These are phyloP conservation scores for Bombyx mori DNA, from an alignment of 1,140 invertebrate species.

Conservation along the genomic window ASM3026992v2 NC_085107.1:3335001-3335500, in stretches of 20 bases:
- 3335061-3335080: constrained; percentile 34
- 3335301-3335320: constrained; percentile 67
- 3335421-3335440: constrained; percentile 2
- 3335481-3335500: too few species aligned
- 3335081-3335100: constrained; percentile 23
- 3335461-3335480: background rate
- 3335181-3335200: constrained; percentile 4
- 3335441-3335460: background rate
- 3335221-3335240: constrained; percentile 31
- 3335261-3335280: constrained; percentile 60
- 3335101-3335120: constrained; percentile 9
- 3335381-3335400: background rate
- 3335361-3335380: constrained; percentile 3
- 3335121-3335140: constrained; percentile 27
- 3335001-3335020: too few species aligned
- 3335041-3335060: constrained; percentile 21
- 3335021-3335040: too few species aligned
- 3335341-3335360: constrained; percentile 69
- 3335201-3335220: constrained; percentile 41
- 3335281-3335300: constrained; percentile 63
- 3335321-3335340: constrained; percentile 69
- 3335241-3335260: constrained; percentile 53
- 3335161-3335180: constrained; percentile 23
- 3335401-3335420: constrained; percentile 3
- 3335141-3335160: constrained; percentile 30